phyloP scores from a whole-genome alignment of 2,797 vertebrate genomes.

The Pseudocheirus occidentalis region DNA sequence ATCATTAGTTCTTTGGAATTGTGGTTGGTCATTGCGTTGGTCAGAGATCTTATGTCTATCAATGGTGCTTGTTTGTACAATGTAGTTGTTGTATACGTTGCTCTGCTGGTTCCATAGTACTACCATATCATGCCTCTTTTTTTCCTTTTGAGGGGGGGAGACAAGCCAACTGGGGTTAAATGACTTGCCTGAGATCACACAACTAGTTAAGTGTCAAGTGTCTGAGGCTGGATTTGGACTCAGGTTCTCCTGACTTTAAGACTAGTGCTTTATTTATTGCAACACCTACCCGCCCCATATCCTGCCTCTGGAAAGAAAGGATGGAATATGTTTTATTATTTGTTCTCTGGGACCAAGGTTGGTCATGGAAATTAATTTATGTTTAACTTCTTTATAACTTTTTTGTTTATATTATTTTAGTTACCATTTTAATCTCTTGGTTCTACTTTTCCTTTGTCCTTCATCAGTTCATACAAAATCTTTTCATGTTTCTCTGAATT shows the following conservation, averaged over 20 bases:
- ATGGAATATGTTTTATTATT: not conserved
- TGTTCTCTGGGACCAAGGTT: not conserved
- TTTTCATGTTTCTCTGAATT: not conserved
- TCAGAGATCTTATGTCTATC: not conserved
- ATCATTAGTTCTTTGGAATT: not conserved
- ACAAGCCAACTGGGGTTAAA: no score
- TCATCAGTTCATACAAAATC: not conserved
- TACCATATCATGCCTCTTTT: not conserved
- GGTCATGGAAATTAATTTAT: not conserved
- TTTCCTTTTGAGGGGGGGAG: no score
- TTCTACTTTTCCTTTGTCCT: not conserved
- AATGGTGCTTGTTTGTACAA: not conserved
- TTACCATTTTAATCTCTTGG: not conserved
- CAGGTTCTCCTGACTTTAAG: no score
- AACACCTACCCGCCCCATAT: not conserved
- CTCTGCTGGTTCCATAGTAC: not conserved
- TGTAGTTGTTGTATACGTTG: not conserved
- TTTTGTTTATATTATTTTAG: not conserved
- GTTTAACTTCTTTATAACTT: not conserved
- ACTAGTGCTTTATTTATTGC: no score
- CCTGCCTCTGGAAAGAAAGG: not conserved
- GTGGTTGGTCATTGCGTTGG: not conserved
- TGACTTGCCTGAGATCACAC: no score
- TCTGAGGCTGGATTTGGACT: no score
- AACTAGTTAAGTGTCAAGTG: no score